Evolutionary conservation across 2,797 vertebrate genomes (phyloP).

Genomic region (Tokudaia muenninki): DNA sequence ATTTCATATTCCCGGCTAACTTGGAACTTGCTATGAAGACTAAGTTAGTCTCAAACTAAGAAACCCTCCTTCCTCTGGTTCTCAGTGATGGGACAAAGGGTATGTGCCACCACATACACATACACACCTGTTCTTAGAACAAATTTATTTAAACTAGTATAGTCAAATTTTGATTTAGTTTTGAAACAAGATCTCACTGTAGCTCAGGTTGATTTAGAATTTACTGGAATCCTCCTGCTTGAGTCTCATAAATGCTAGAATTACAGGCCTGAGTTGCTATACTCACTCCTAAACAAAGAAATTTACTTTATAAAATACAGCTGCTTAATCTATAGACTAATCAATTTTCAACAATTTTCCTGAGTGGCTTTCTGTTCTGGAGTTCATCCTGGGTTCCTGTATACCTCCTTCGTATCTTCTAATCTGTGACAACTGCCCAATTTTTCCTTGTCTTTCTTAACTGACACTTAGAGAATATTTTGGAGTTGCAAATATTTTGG

Average conservation of each 20-base stretch:
- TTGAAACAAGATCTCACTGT: background rate
- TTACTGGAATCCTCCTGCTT: background rate
- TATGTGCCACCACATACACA: background rate
- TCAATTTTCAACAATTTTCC: constrained; percentile 48
- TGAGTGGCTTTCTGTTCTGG: constrained; percentile 25
- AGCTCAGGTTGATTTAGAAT: background rate
- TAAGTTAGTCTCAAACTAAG: background rate
- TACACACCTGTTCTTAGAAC: background rate
- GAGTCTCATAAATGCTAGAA: background rate
- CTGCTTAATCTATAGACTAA: constrained; percentile 49
- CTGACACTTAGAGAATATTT: constrained; percentile 50
- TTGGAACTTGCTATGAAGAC: background rate
- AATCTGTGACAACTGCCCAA: constrained; percentile 46
- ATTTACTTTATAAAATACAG: constrained; percentile 26
- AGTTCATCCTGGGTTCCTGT: constrained; percentile 49
- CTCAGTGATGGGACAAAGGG: background rate
- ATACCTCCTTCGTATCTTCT: constrained; percentile 21
- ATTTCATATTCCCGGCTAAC: background rate
- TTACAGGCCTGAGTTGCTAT: background rate
- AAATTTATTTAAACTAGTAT: constrained; percentile 15
- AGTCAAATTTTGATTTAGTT: background rate
- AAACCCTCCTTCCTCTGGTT: background rate
- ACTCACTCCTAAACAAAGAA: constrained; percentile 33
- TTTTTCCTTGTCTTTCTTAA: constrained; percentile 43
- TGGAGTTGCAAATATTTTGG: constrained; percentile 48